Base-by-base conservation (phyloP, 2,797 vertebrate species). In the Lepilemur ruficaudatus region DNA sequence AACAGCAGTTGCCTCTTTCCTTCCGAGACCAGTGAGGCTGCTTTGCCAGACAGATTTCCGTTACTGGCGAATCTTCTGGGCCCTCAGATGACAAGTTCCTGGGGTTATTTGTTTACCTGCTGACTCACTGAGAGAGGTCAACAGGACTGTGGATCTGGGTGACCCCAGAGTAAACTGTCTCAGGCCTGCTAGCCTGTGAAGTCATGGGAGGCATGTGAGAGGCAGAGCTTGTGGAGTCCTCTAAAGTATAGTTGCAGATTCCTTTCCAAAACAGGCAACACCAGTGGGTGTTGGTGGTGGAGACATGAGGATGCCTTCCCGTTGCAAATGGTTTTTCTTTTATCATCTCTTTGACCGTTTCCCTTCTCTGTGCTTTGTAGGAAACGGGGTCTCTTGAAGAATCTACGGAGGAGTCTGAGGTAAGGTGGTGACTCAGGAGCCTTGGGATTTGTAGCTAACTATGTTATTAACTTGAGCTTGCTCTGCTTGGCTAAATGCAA, bases 321-420 rank as follows among this genome's bases (percentile, higher is more conserved):
- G 5, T 55, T 10, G 28, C 65, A 93, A 57, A 14, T 96, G 48
- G 5, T 79, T 50, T 23, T 67, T 88, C 9, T 76, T 80, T 79
- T 82, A 4, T 92, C 25, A 22, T 43, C 28, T 90, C 6, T 91
- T 95, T 98, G 84, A 98, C 75, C 4, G 0, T 94, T 59, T 90
- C 7, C 3, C 63, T 84, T 48, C 11, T 96, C 38, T 97, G 14
- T 97, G 35, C 61, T 94, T 98, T 99, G 76, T 98, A 99, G 99
- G 99, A 97, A 95, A 98, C 96, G 46, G 99, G 98, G 92, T 98
- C 98, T 96, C 99, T 98, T 97, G 99, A 99, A 82, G 99, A 99
- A 97, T 99, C 99, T 96, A 99, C 99, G 75, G 99, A 99, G 98
- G 99, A 99, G 32, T 99, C 99, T 38, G 99, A 99, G 99, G 99